phyloP scores from a whole-genome alignment of 2,113 vertebrate genomes.

The Cryptomyrus ogoouensis region DNA sequence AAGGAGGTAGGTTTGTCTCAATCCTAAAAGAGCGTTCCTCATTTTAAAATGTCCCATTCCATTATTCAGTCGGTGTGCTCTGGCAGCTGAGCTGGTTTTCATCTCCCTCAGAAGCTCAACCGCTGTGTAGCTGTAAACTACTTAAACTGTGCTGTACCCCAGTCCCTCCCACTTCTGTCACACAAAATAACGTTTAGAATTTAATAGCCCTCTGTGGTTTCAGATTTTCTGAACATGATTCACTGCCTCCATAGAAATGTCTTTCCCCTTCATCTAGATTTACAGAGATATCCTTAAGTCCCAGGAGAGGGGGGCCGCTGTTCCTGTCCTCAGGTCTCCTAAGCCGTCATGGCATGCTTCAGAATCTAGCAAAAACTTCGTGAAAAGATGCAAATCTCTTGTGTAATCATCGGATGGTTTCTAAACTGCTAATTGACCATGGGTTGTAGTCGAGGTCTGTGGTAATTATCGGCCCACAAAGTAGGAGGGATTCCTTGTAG shows the following conservation, averaged over 20 bases:
- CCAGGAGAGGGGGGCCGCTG: not conserved
- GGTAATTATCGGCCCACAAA: not conserved
- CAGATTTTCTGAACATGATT: not conserved
- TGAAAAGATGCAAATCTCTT: not conserved
- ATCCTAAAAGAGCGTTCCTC: not conserved
- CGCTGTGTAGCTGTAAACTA: not conserved
- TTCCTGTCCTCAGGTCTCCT: not conserved
- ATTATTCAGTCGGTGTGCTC: not conserved
- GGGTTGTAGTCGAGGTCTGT: not conserved
- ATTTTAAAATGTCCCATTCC: not conserved
- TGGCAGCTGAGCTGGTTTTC: not conserved
- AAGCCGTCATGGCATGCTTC: not conserved
- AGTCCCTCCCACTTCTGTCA: not conserved
- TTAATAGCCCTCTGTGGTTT: not conserved
- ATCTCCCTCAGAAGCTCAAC: not conserved
- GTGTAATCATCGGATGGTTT: not conserved
- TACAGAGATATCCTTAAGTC: not conserved
- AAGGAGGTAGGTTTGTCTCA: not conserved
- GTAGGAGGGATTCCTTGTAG: not conserved
- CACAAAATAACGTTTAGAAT: not conserved
- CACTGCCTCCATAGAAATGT: not conserved
- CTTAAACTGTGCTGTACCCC: not conserved
- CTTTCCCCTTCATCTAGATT: not conserved
- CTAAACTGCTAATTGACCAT: not conserved
- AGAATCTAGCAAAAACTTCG: not conserved